These are phyloP conservation scores for Lochmaea capreae DNA, from an alignment of 2,888 invertebrate species.

Conservation along the genomic window DNA sequence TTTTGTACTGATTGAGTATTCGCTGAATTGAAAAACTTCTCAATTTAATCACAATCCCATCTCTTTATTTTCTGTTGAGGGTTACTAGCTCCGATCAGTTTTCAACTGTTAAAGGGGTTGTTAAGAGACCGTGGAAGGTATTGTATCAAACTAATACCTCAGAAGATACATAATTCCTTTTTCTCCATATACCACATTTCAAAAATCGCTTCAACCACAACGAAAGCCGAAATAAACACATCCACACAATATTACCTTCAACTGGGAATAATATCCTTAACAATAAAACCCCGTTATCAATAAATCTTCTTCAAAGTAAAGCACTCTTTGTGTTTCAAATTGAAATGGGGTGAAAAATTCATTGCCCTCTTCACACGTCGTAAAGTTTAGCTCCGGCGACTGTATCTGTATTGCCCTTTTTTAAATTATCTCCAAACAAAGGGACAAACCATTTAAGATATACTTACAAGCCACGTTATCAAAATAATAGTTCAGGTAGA, in stretches of 20 bases:
- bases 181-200: background rate
- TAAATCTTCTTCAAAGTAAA: conserved; percentile 45
- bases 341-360: conserved; percentile 65
- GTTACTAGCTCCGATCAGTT: no score
- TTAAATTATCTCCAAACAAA: conserved; percentile 56
- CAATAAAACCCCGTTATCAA: conserved; percentile 38
- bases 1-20: no score
- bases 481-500: conserved; percentile 52
- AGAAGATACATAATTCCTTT: background rate
- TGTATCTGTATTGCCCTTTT: conserved; percentile 49
- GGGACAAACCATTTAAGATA: conserved; percentile 44
- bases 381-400: conserved; percentile 50
- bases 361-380: conserved; percentile 58
- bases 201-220: conserved; percentile 5
- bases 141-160: background rate
- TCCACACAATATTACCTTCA: conserved; percentile 21
- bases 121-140: background rate
- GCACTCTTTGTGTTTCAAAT: conserved; percentile 55
- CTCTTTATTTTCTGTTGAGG: no score
- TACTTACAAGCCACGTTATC: conserved; percentile 53
- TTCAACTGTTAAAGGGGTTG: background rate
- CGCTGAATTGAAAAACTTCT: no score
- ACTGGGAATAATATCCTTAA: conserved; percentile 28
- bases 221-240: conserved; percentile 14
- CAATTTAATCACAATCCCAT: no score